Evolutionary conservation across 2,797 vertebrate species (phyloP).

Genomic region (Pangasius macronema): DNA sequence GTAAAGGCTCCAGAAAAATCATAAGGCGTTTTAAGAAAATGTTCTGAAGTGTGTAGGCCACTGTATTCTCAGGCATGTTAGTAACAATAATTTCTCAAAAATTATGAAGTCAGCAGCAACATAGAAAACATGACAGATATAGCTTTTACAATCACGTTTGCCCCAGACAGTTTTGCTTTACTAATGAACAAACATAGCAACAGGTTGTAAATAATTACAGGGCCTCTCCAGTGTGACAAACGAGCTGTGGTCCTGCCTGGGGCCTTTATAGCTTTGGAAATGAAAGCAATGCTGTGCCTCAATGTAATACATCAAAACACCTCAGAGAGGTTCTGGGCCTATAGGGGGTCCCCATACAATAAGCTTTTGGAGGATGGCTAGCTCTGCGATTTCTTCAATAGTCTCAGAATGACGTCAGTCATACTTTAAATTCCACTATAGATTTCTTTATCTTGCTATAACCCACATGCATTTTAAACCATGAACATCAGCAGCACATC

Average conservation of each 20-base stretch:
- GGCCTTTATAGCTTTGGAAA: conserved; percentile 31
- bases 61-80: neutral
- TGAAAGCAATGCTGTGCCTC: conserved; percentile 28
- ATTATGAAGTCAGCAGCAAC: neutral
- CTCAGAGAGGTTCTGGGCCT: conserved; percentile 32
- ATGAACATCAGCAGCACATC: neutral
- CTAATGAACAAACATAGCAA: conserved; percentile 17
- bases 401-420: conserved; percentile 13
- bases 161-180: conserved; percentile 6
- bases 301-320: conserved; percentile 6
- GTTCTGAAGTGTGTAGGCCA: neutral
- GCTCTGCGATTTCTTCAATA: conserved; percentile 12
- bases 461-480: neutral
- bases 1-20: neutral
- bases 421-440: conserved; percentile 18
- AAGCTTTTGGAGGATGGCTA: conserved; percentile 21
- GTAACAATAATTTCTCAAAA: neutral
- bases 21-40: neutral
- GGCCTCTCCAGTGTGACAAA: conserved; percentile 43
- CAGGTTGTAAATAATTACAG: conserved; percentile 30
- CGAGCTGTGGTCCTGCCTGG: conserved; percentile 12
- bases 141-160: neutral
- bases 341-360: neutral
- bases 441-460: neutral
- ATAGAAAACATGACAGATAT: neutral